phyloP scores from a whole-genome alignment of 2,113 vertebrate species.

The Sciurus niger region DNA sequence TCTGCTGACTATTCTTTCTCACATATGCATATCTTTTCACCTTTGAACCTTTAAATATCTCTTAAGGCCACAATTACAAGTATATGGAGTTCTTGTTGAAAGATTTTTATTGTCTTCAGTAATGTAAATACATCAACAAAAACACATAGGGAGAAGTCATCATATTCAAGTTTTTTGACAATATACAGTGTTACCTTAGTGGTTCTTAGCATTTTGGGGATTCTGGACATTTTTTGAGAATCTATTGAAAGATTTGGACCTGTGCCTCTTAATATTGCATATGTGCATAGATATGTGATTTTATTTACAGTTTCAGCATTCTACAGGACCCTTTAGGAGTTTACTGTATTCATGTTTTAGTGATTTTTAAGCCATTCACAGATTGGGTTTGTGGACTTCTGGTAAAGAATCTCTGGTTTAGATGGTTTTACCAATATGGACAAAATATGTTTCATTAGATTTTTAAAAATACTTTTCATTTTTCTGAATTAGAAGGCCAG shows the following conservation, averaged over 20 bases:
- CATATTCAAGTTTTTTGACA: neutral
- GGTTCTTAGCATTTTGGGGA: neutral
- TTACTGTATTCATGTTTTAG: neutral
- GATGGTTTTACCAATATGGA: conserved; percentile 2
- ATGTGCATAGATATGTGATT: neutral
- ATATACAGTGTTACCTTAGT: neutral
- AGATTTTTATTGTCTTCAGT: neutral
- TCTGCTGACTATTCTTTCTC: conserved; percentile 56
- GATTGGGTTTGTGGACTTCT: neutral
- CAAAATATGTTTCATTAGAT: conserved; percentile 15
- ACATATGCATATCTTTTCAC: conserved; percentile 55
- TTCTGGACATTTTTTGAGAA: neutral
- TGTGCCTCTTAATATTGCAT: neutral
- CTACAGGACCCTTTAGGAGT: neutral
- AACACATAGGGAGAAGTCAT: neutral
- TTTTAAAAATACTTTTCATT: conserved; percentile 32
- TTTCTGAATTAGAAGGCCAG: neutral
- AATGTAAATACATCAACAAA: conserved; percentile 46
- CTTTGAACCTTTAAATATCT: conserved; percentile 63
- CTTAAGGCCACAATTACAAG: neutral
- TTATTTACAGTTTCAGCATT: conserved; percentile 3
- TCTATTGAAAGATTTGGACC: conserved; percentile 11
- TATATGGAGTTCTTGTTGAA: conserved; percentile 37
- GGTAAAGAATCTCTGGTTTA: neutral
- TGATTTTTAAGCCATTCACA: conserved; percentile 25